Conservation (phyloP, 2,113 vertebrate genomes). For the Hemibagrus wyckioides region DNA sequence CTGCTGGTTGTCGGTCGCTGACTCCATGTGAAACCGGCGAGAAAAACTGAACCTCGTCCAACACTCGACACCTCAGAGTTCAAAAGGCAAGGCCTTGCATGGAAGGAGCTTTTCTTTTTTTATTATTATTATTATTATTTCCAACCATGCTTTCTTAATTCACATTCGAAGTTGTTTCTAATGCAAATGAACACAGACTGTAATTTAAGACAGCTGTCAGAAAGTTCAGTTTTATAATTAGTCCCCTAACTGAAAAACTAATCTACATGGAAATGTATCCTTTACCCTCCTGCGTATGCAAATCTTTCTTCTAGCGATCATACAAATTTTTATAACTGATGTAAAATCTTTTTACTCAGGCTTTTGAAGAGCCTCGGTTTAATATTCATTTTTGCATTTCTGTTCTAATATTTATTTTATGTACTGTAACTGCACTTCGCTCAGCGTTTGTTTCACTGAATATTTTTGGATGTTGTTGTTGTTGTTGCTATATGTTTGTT, state of each 20-base stretch:
- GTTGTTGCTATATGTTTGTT: not conserved
- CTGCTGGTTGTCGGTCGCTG: conserved; percentile 49
- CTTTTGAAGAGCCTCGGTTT: not conserved
- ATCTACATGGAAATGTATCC: not conserved
- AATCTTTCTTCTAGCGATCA: not conserved
- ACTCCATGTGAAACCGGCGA: conserved; percentile 37
- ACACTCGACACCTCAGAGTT: conserved; percentile 40
- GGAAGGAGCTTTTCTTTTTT: not conserved
- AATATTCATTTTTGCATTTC: not conserved
- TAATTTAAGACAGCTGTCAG: conserved; percentile 14
- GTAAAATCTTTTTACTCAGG: not conserved
- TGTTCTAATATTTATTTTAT: not conserved
- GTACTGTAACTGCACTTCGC: not conserved
- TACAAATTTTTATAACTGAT: conserved; percentile 27
- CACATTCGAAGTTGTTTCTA: not conserved
- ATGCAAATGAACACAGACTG: conserved; percentile 20
- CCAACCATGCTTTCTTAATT: not conserved
- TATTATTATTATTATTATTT: too few species aligned
- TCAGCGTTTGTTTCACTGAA: not conserved
- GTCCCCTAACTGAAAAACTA: conserved; percentile 2
- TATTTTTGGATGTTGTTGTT: not conserved
- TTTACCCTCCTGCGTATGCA: not conserved
- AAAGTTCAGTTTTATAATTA: not conserved
- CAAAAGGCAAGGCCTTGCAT: conserved; percentile 17
- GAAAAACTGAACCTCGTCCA: conserved; percentile 51